Conservation (phyloP, 2,888 invertebrate genomes). For the Timema cristinae region DNA sequence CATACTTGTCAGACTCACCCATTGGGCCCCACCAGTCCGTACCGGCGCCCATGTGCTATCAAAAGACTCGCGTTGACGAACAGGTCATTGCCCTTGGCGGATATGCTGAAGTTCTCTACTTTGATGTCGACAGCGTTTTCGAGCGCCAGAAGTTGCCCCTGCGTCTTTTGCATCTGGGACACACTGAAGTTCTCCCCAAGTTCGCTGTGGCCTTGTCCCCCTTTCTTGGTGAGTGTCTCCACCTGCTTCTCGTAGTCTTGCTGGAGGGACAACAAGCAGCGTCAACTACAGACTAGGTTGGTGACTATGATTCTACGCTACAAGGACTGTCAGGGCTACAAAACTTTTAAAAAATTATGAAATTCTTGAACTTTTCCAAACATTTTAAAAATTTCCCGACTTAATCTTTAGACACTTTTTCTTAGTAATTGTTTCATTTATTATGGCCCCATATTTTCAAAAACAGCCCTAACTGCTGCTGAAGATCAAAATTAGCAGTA, state of each 20-base stretch:
- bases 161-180: conserved; percentile 71
- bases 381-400: too few species aligned
- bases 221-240: conserved; percentile 79
- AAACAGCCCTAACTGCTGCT: too few species aligned
- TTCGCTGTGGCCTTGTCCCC: conserved; percentile 85
- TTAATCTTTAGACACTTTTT: too few species aligned
- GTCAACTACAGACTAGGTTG: not conserved
- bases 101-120: conserved; percentile 96
- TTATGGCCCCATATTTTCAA: too few species aligned
- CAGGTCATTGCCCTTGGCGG: conserved; percentile 94
- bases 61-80: conserved; percentile 93
- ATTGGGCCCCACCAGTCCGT: conserved; percentile 98
- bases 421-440: too few species aligned
- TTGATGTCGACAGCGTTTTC: conserved; percentile 97
- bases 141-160: conserved; percentile 65
- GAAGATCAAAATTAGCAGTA: too few species aligned
- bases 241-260: conserved; percentile 85
- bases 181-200: conserved; percentile 93
- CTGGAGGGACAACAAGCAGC: conserved; percentile 43
- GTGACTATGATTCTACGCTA: too few species aligned
- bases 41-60: conserved; percentile 90
- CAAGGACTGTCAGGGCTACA: too few species aligned
- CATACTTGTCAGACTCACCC: conserved; percentile 53
- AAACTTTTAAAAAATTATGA: too few species aligned
- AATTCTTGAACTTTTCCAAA: too few species aligned